These are phyloP conservation scores for Takifugu bimaculatus DNA, from an alignment of 2,113 vertebrate genomes.

Conservation along the genomic window DNA sequence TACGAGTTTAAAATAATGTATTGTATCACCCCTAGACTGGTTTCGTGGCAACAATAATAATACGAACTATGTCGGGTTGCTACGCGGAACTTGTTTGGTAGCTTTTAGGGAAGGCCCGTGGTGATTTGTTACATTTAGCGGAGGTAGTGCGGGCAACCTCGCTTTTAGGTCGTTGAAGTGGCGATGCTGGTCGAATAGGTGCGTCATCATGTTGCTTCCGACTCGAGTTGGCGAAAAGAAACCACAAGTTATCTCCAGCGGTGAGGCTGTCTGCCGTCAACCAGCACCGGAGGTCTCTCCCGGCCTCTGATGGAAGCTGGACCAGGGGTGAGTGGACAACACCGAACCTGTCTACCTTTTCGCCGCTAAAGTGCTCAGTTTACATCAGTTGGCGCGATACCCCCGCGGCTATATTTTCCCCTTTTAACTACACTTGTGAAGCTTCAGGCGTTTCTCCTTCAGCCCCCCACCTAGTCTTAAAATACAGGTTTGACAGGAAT, in stretches of 20 bases:
- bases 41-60: slow-evolving; percentile 23
- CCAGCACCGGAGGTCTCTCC: slow-evolving; percentile 45
- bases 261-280: slow-evolving; percentile 50
- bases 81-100: slow-evolving; percentile 15
- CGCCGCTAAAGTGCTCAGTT: slow-evolving; percentile 49
- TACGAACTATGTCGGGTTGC: slow-evolving; percentile 25
- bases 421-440: slow-evolving; percentile 16
- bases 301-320: slow-evolving; percentile 40
- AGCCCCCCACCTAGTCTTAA: neutral
- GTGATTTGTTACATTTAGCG: slow-evolving; percentile 36
- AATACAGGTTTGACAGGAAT: neutral
- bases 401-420: slow-evolving; percentile 28
- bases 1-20: slow-evolving; percentile 75
- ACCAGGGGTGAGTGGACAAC: slow-evolving; percentile 20
- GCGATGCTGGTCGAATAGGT: slow-evolving; percentile 74
- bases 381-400: slow-evolving; percentile 66
- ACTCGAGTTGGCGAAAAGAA: slow-evolving; percentile 70
- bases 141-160: slow-evolving; percentile 45
- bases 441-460: neutral
- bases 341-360: slow-evolving; percentile 28
- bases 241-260: slow-evolving; percentile 74
- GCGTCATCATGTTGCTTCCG: slow-evolving; percentile 77
- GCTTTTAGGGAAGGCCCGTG: slow-evolving; percentile 28
- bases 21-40: slow-evolving; percentile 49
- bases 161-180: slow-evolving; percentile 67